Percentiles rank a stretch among this genome's conserved stretches.
Evolutionary conservation across 2,113 vertebrate genomes (phyloP).

Genomic region (Labeo catla): DNA sequence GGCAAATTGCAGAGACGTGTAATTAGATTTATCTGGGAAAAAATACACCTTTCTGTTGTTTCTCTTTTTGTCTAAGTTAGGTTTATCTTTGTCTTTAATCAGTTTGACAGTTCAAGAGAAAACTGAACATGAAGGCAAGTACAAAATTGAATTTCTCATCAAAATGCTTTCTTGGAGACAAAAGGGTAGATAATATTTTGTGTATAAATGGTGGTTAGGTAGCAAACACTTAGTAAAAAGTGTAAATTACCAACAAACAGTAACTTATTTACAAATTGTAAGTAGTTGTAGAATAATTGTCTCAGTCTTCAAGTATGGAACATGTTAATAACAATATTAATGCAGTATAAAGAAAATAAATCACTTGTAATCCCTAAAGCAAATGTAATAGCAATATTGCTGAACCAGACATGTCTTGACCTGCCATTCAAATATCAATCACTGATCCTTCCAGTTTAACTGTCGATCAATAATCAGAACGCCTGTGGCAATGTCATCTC

Average conservation of each 20-base stretch:
- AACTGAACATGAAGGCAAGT: background rate
- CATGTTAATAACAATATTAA: background rate
- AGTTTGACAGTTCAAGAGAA: background rate
- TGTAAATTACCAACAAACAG: background rate
- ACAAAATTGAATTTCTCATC: background rate
- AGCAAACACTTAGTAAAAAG: background rate
- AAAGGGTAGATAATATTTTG: background rate
- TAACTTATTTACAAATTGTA: too few species aligned
- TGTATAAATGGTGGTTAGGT: background rate
- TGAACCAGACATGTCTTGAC: background rate
- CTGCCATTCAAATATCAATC: slow-evolving; percentile 14
- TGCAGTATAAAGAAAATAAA: background rate
- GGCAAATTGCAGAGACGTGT: background rate
- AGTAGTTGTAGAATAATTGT: too few species aligned
- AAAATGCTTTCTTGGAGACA: background rate
- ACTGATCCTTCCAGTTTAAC: background rate
- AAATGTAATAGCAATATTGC: background rate
- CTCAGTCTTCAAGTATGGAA: background rate
- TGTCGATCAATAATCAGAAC: background rate
- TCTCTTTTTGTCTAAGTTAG: background rate
- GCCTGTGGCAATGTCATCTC: background rate
- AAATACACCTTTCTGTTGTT: background rate
- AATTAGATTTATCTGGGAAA: too few species aligned
- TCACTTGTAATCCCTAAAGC: background rate
- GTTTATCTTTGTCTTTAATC: background rate